phyloP scores from a whole-genome alignment of 2,113 vertebrate species.

The Sinocyclocheilus rhinocerous region DNA sequence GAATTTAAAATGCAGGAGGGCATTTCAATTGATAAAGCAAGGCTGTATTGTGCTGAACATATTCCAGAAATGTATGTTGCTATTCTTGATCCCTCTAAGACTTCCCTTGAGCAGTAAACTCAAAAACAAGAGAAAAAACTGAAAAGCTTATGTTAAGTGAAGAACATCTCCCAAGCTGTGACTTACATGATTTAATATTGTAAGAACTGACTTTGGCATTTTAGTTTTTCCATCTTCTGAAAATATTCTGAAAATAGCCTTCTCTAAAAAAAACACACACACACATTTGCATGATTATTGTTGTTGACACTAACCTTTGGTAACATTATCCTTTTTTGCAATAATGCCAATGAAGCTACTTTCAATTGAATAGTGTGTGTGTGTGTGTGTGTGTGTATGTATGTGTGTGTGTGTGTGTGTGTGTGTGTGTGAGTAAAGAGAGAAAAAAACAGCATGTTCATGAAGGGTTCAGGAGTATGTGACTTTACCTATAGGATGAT shows the following conservation, averaged over 20 bases:
- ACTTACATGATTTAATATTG: background rate
- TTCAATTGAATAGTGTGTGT: background rate
- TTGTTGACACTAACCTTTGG: background rate
- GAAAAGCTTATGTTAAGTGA: background rate
- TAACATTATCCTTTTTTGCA: background rate
- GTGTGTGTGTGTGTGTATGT: background rate
- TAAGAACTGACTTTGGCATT: background rate
- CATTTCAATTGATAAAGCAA: background rate
- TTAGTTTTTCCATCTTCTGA: background rate
- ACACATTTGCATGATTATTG: background rate
- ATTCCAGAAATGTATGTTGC: background rate
- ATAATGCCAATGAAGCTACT: background rate
- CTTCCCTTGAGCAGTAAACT: background rate
- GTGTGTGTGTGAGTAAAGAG: no score
- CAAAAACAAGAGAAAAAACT: background rate
- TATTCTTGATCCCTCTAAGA: background rate
- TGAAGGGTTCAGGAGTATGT: conserved; percentile 16
- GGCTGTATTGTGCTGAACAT: background rate
- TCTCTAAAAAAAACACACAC: background rate
- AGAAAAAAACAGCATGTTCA: background rate
- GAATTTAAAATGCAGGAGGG: conserved; percentile 1
- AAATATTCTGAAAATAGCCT: background rate
- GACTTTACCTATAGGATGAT: conserved; percentile 1
- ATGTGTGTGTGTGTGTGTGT: no score
- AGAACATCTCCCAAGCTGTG: conserved; percentile 12